A percentile compares a stretch with the other conserved stretches of the same genome.
Conservation (phyloP, 2,113 vertebrate species). For the Regulus satrapa region DNA sequence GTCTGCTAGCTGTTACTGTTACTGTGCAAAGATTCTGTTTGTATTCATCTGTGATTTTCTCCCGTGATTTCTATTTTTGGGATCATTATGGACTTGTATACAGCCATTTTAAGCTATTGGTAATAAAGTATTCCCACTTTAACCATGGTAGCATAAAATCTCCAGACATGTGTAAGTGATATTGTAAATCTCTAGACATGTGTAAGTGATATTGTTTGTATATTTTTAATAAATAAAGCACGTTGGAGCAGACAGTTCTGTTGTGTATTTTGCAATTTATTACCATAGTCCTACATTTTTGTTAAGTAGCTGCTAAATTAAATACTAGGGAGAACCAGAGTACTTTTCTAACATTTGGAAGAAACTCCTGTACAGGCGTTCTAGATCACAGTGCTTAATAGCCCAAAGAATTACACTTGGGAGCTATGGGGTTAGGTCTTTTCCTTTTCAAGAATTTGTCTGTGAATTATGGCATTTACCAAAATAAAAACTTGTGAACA, state of each 20-base stretch:
- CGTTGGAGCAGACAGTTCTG: not conserved
- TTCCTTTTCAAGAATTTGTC: not conserved
- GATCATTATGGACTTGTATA: not conserved
- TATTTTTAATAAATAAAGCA: not conserved
- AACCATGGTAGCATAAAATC: not conserved
- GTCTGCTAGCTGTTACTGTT: not conserved
- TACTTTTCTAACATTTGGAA: not conserved
- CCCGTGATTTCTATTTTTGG: not conserved
- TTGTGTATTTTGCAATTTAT: not conserved
- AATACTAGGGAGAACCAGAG: not conserved
- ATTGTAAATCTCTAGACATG: no score
- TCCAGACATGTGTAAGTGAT: not conserved
- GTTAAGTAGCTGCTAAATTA: not conserved
- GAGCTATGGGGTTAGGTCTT: not conserved
- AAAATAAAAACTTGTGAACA: not conserved
- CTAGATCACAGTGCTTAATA: not conserved
- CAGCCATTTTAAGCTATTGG: not conserved
- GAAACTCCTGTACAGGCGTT: not conserved
- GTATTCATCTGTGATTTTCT: not conserved
- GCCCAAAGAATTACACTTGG: not conserved
- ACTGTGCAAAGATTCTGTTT: not conserved
- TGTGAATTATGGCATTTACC: not conserved
- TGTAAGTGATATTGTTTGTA: not conserved
- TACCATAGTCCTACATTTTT: not conserved
- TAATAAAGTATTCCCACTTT: not conserved